Base-by-base conservation (phyloP, 1,140 invertebrate species). In the Drosophila parabipectinata region DNA sequence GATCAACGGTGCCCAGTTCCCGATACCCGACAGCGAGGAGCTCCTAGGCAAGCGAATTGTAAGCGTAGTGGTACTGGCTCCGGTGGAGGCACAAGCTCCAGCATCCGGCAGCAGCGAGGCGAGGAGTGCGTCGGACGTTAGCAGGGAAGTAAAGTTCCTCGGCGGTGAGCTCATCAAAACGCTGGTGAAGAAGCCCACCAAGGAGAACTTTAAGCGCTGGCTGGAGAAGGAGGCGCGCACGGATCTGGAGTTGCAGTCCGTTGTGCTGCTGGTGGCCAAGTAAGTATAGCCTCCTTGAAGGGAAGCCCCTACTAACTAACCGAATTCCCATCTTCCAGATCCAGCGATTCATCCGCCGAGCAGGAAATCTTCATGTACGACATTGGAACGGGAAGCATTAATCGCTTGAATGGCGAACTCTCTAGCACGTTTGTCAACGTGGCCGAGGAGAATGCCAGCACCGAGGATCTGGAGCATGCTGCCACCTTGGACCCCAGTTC, bases 321-420 rank as follows among this genome's bases (percentile, higher is more conserved):
- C 12, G 9, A 37, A 4, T 37, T n/a, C 1, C 12, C 57, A 0
- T 3, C 1, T 39, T 51, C 5, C 51, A 91, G 90, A 67, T 68
- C 83, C 47, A 69, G 68, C 26, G 79, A 88, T 1, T 1, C 60
- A 0, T 73, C 93, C 18, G 93, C 93, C 10, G 94, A 95, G 44
- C 95, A 95, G 90, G 96, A 97, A 92, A 97, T 97, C 67, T 97
- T 94, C 91, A 97, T 97, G 96, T 97, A 96, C 87, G 96, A 97
- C 79, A 94, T 96, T 8, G 91, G 93, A 45, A 95, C 94, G 21
- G 93, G 94, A 72, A 93, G 92, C 57, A 94, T 95, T 28, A 96
- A 93, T 92, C 96, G 94, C 91, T 92, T 95, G 12, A 94, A 93
- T 41, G 95, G 95, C 1, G 95, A 96, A 78, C 92, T 97, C 18